A percentile compares a stretch with the other conserved stretches of the same genome.
Conservation (phyloP, 2,797 vertebrate genomes). For the Pelodytes ibericus region DNA sequence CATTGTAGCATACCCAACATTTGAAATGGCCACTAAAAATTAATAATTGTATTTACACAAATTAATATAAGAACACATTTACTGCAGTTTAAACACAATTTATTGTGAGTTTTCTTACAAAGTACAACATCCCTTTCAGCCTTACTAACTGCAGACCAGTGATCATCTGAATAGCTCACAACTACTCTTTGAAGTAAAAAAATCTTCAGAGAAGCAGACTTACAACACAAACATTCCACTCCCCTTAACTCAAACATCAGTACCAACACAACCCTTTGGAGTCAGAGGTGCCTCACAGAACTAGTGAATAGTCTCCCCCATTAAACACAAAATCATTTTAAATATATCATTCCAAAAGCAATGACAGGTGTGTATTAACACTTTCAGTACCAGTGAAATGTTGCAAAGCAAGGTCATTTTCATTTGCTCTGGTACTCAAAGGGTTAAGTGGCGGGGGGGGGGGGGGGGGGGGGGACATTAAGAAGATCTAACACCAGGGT, state of each 20-base stretch:
- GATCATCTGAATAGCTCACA: conserved; percentile 5
- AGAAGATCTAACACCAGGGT: background rate
- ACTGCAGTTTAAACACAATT: too few species aligned
- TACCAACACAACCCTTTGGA: conserved; percentile 34
- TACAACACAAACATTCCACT: conserved; percentile 52
- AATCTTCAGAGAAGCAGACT: conserved; percentile 47
- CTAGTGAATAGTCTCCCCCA: conserved; percentile 22
- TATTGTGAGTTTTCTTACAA: too few species aligned
- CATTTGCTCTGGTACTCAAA: background rate
- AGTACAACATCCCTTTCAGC: background rate
- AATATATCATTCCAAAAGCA: conserved; percentile 5
- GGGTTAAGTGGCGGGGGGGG: background rate
- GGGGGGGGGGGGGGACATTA: background rate
- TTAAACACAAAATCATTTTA: background rate
- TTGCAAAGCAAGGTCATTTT: too few species aligned
- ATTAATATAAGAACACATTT: too few species aligned
- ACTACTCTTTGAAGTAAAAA: conserved; percentile 52
- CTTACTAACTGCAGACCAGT: background rate
- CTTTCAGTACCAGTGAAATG: background rate
- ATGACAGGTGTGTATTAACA: background rate
- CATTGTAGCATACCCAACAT: too few species aligned
- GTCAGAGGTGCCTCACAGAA: conserved; percentile 25
- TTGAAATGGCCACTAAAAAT: too few species aligned
- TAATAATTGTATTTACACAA: too few species aligned
- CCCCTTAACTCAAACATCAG: conserved; percentile 44